Evolutionary conservation across 2,888 invertebrate genomes (phyloP), one percentile per base, ranked within the genome.

Genomic region (Sthenelais limicola): DNA sequence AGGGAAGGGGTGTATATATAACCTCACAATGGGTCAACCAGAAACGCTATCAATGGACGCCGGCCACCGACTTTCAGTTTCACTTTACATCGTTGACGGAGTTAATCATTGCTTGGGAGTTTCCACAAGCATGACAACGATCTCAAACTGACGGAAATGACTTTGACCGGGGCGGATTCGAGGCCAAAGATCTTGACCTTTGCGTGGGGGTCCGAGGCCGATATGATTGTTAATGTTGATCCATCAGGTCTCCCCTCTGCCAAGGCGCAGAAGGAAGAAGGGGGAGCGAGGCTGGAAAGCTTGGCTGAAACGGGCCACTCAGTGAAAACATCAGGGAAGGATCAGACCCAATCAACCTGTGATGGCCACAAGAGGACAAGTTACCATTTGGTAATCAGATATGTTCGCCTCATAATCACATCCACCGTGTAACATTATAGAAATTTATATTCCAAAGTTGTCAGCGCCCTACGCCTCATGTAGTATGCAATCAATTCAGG

Each of bases 101-200:
- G n/a, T 32, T 56, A 56, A 56, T 56, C 56, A 56, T 32, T n/a
- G 33, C n/a, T 32, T 33, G 30, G 32, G 33, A 33, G 30, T 33
- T 33, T 33, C 56, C 33, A 3, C 2, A n/a, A 33, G 12, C 56
- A 56, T 28, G 56, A 56, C 56, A 56, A 24, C 30, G n/a, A 21
- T 33, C 18, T 33, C 30, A 5, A n/a, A 18, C 56, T 7, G 32
- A 4, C 56, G 56, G 56, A 56, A 56, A 56, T 32, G 30, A 5
- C 56, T 3, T 9, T 24, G 56, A 56, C 33, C 56, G n/a, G 32
- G 56, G 56, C 56, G 56, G 56, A 56, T 33, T 18, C 21, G 56
- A 24, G 56, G 56, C 33, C 4, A 33, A 28, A 5, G 56, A 33
- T 32, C 30, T 2, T 21, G 18, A 32, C 32, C 56, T 24, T 32